A percentile compares a stretch with the other conserved stretches of the same genome.
Conservation (phyloP, 2,113 vertebrate species). For the Pelecanus crispus region DNA sequence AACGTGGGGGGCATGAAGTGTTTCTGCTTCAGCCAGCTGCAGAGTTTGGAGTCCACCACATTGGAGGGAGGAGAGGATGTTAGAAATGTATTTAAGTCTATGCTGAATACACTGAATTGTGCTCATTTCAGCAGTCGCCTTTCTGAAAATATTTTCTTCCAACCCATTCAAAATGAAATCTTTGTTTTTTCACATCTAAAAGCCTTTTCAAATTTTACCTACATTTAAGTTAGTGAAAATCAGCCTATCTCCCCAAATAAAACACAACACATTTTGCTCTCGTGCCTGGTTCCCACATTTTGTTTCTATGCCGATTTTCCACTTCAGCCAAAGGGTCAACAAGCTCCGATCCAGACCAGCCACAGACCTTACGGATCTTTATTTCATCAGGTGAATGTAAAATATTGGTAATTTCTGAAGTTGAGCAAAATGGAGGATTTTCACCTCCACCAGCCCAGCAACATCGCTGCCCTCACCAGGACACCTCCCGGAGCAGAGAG, state of each 20-base stretch:
- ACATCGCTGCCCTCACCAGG: background rate
- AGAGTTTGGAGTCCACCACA: background rate
- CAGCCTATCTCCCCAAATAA: background rate
- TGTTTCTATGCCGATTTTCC: background rate
- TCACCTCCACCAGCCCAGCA: background rate
- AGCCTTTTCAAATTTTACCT: background rate
- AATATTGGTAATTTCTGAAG: background rate
- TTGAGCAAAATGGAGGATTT: background rate
- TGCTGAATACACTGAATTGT: background rate
- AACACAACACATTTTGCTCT: background rate
- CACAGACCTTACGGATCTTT: background rate
- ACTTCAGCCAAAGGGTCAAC: background rate
- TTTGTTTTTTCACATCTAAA: background rate
- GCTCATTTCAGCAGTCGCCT: background rate
- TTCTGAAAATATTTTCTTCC: background rate
- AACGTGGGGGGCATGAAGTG: background rate
- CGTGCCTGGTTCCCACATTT: accelerated
- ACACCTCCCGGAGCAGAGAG: too few species aligned
- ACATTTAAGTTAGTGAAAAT: background rate
- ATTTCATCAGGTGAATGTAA: background rate
- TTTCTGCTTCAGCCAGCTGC: background rate
- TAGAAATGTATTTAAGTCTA: background rate
- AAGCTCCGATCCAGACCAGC: background rate
- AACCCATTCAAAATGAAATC: background rate
- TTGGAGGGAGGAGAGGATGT: background rate